Conservation (phyloP, 1,140 invertebrate species). For the Trigoniulus corallinus region DNA sequence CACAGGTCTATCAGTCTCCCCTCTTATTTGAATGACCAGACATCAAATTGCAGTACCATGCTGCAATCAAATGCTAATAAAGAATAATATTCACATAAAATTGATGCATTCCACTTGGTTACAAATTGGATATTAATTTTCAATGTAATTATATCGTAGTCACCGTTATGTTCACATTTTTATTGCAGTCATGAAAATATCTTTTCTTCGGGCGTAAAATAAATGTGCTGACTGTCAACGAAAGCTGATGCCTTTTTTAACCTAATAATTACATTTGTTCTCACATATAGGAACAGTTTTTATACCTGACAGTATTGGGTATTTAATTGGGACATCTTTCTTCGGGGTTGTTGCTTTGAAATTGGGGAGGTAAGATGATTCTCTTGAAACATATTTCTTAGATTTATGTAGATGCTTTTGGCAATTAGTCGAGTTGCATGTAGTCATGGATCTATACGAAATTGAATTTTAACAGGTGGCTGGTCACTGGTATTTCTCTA, state of each 20-base stretch:
- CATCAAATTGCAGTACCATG: too few species aligned
- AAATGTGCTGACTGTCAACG: too few species aligned
- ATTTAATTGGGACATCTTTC: slow-evolving; percentile 60
- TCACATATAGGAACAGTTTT: slow-evolving; percentile 51
- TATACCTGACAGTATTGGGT: slow-evolving; percentile 64
- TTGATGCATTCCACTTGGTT: too few species aligned
- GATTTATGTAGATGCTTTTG: background rate
- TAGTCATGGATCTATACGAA: background rate
- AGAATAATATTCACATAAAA: background rate
- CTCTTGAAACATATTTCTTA: background rate
- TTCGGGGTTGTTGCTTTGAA: slow-evolving; percentile 45
- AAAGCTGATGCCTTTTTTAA: too few species aligned
- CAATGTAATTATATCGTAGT: too few species aligned
- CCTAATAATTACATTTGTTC: background rate
- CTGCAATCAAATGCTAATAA: background rate
- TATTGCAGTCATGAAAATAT: too few species aligned
- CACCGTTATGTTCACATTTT: too few species aligned
- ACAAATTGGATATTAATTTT: background rate
- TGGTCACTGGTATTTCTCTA: slow-evolving; percentile 41
- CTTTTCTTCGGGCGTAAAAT: too few species aligned
- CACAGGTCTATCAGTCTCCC: too few species aligned
- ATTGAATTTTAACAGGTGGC: slow-evolving; percentile 27
- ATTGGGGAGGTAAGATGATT: slow-evolving; percentile 27
- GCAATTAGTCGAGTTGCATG: background rate
- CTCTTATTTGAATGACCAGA: too few species aligned